Evolutionary conservation across 2,888 invertebrate genomes (phyloP), one percentile per base, ranked within the genome.

Genomic region (Deladenus siricidicola): DNA sequence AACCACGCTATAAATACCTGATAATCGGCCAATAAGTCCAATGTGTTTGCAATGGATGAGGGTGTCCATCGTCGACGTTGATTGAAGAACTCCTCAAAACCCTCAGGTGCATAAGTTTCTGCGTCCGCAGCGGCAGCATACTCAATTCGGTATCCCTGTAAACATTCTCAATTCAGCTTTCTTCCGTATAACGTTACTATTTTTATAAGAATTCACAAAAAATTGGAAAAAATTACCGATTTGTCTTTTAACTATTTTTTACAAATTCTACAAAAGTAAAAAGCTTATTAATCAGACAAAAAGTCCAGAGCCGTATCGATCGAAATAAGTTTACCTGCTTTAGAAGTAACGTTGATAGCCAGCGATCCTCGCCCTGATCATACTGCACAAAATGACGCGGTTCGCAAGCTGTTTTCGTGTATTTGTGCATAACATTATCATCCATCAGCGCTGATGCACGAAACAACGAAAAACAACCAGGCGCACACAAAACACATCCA

Each of bases 341-440:
- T 24, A 83, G 75, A 10, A 83, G 70, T 30, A 83, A 70, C 1
- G 83, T 83, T 59, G 81, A 81, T 54, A 83, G 73, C 83, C 83
- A 83, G 2, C 83, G 76, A 66, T 83, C 83, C 66, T 83, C 82
- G 54, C 82, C 90, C 83, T 90, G 90, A 85, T 90, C 90, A 78
- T 89, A 90, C 79, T 91, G 90, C 23, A 90, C 89, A 75, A 86
- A 89, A 81, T 90, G 89, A 65, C 86, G 83, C 0, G 90, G 88
- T 76, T 89, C 87, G 0, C 79, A 78, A 4, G 82, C 80, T 2
- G 73, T 70, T 65, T 60, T 86, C 0, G 91, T 90, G 78, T 92
- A 91, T 76, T 86, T 88, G 72, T 85, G 86, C 87, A 90, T 88
- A 0, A 91, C 89, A 76, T 88, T 88, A 79, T 89, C 86, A 71